phyloP scores from a whole-genome alignment of 2,797 vertebrate genomes.

The Sciaenops ocellatus region DNA sequence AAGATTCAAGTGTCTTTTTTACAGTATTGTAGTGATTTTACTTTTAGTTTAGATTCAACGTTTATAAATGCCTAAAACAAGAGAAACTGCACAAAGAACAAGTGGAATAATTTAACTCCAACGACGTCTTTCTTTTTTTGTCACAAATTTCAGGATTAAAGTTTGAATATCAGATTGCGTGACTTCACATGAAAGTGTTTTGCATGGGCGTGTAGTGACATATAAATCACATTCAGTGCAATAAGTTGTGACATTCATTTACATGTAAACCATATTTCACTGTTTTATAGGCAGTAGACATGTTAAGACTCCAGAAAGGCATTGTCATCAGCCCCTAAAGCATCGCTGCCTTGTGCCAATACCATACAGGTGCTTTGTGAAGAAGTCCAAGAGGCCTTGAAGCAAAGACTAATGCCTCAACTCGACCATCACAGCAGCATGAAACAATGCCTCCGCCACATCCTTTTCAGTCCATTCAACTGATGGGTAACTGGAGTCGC shows the following conservation, averaged over 20 bases:
- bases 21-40: neutral
- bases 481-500: constrained; percentile 84
- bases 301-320: constrained; percentile 24
- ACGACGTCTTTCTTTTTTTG: neutral
- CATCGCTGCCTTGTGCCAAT: constrained; percentile 4
- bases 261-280: constrained; percentile 15
- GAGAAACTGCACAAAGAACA: neutral
- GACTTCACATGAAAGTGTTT: neutral
- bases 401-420: constrained; percentile 4
- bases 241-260: constrained; percentile 27
- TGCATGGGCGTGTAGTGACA: neutral
- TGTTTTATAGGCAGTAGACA: constrained; percentile 11
- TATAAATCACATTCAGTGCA: constrained; percentile 15
- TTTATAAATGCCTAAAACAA: neutral
- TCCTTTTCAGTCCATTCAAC: constrained; percentile 54
- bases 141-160: neutral
- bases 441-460: constrained; percentile 68
- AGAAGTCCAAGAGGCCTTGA: neutral
- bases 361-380: constrained; percentile 30
- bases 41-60: neutral
- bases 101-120: neutral
- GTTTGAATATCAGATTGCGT: neutral
- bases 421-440: constrained; percentile 43
- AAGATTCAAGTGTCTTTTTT: neutral
- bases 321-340: constrained; percentile 19